These are phyloP conservation scores for Stenurella melanura DNA, from an alignment of 2,888 invertebrate genomes.

Conservation along the genomic window DNA sequence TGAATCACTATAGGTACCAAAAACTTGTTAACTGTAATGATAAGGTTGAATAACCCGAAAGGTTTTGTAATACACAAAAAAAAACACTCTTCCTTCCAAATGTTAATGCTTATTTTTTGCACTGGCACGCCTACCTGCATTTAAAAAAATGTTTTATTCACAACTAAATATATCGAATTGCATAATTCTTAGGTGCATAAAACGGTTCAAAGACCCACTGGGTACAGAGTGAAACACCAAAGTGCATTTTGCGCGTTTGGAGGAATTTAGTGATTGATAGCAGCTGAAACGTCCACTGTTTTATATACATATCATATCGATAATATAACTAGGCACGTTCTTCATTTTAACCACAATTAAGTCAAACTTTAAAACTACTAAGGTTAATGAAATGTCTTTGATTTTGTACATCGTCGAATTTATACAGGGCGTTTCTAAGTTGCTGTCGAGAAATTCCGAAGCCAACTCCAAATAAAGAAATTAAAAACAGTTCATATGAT, in stretches of 20 bases:
- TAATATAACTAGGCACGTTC: no score
- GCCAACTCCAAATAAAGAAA: no score
- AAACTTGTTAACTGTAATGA: conserved; percentile 47
- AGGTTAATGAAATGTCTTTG: no score
- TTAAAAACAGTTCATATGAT: no score
- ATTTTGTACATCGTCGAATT: no score
- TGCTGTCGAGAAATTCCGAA: no score
- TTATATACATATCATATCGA: no score
- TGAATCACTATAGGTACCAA: conserved; percentile 53
- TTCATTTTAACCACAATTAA: no score
- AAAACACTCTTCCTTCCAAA: conserved; percentile 38
- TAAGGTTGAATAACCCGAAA: conserved; percentile 51
- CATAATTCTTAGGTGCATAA: conserved; percentile 27
- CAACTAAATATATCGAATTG: conserved; percentile 51
- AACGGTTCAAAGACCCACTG: conserved; percentile 8
- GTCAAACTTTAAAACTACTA: no score
- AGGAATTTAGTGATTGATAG: no score
- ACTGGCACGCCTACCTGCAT: conserved; percentile 20
- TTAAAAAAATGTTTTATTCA: conserved; percentile 13
- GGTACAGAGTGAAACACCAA: not conserved
- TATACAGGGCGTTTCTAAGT: no score
- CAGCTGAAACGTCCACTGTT: no score
- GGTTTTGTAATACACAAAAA: conserved; percentile 34
- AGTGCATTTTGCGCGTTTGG: not conserved
- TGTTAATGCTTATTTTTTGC: conserved; percentile 22